Percentiles rank a stretch among this genome's conserved stretches.
phyloP scores from a whole-genome alignment of 1,140 invertebrate species.

The Goniozus legneri region DNA sequence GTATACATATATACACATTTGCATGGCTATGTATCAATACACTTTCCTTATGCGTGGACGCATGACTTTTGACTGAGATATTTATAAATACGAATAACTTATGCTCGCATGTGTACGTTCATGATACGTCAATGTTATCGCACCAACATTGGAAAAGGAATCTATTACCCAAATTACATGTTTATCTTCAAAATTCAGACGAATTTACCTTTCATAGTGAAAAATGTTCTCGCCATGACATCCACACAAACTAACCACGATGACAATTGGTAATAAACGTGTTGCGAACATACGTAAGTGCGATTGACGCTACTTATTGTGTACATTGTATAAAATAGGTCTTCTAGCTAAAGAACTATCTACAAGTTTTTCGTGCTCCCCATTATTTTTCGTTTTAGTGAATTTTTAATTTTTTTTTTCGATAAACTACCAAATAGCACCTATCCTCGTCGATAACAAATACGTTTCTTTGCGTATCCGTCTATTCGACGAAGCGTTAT shows the following conservation, averaged over 20 bases:
- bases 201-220: too few relatives aligned
- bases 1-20: too few relatives aligned
- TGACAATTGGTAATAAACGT: neutral
- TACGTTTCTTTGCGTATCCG: constrained; percentile 6
- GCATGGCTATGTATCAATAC: too few relatives aligned
- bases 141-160: neutral
- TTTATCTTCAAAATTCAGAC: too few relatives aligned
- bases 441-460: constrained; percentile 20
- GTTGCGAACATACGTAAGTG: neutral
- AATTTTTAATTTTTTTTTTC: neutral
- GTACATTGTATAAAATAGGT: constrained; percentile 28
- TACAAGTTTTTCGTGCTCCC: constrained; percentile 13
- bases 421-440: constrained; percentile 23
- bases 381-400: constrained; percentile 1
- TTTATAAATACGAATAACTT: too few relatives aligned
- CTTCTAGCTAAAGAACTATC: constrained; percentile 28
- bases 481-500: neutral
- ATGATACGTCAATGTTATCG: neutral
- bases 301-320: neutral
- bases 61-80: too few relatives aligned
- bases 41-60: too few relatives aligned
- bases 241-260: neutral
- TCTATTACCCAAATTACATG: too few relatives aligned
- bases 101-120: too few relatives aligned
- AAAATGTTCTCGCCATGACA: too few relatives aligned